These are phyloP conservation scores for Dione vanillae DNA, from an alignment of 2,888 invertebrate genomes.

Conservation along the genomic window DNA sequence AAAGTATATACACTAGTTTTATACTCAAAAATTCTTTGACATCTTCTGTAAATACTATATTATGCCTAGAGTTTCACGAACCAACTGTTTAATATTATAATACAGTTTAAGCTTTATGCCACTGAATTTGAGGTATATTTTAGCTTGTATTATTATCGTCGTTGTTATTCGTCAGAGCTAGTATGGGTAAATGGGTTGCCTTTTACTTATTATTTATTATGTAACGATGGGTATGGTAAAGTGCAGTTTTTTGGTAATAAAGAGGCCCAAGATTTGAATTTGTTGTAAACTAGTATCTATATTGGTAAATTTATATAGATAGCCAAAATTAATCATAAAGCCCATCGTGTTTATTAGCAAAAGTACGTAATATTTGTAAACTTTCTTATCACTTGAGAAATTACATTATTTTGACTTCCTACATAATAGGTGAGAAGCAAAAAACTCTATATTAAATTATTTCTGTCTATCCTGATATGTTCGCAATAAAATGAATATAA, in stretches of 20 bases:
- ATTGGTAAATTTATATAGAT: background rate
- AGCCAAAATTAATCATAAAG: no score
- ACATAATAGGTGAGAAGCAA: no score
- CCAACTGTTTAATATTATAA: background rate
- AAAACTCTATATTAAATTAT: no score
- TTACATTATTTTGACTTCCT: no score
- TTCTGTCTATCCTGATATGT: no score
- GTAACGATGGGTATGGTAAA: constrained; percentile 23
- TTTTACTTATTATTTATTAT: constrained; percentile 29
- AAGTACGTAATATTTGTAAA: no score
- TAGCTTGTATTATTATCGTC: background rate
- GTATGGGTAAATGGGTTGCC: constrained; percentile 17
- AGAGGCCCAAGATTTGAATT: constrained; percentile 1
- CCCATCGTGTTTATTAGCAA: no score
- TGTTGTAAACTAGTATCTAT: background rate
- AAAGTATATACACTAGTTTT: background rate
- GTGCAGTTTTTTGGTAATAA: constrained; percentile 28
- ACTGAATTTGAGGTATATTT: background rate
- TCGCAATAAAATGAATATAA: no score
- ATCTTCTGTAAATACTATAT: constrained; percentile 1
- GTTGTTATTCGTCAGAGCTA: constrained; percentile 11
- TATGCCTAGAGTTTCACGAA: background rate
- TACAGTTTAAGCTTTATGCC: background rate
- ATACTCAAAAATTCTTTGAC: background rate
- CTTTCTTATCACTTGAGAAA: no score